These are phyloP conservation scores for Heterodera carotae DNA, from an alignment of 1,140 invertebrate species.

Conservation along the genomic window DNA sequence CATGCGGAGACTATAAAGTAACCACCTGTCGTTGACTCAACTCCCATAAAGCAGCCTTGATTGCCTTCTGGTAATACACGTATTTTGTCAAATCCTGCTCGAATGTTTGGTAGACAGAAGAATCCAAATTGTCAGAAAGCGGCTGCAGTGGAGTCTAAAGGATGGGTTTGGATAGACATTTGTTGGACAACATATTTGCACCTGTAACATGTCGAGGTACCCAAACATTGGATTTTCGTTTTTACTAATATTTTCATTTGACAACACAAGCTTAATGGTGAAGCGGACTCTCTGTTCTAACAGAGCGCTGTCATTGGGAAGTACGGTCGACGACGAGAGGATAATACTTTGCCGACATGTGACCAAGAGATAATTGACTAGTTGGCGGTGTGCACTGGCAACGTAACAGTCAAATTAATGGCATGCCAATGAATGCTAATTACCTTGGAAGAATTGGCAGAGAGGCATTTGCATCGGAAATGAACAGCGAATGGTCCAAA, in stretches of 20 bases:
- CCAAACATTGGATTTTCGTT: conserved; percentile 21
- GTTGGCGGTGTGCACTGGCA: not conserved
- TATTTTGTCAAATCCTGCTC: conserved; percentile 98
- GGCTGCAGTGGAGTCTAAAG: conserved; percentile 72
- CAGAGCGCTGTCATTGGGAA: not conserved
- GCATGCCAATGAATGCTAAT: not conserved
- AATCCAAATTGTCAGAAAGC: conserved; percentile 90
- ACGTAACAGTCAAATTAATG: not conserved
- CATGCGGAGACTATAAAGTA: not conserved
- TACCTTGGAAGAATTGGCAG: conserved; percentile 10
- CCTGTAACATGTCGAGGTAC: conserved; percentile 47
- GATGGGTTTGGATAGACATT: not conserved
- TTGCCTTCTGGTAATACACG: conserved; percentile 81
- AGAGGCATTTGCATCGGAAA: not conserved
- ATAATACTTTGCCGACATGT: conserved; percentile 8
- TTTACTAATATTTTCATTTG: conserved; percentile 10
- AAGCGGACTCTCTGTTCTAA: not conserved
- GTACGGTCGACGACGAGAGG: conserved; percentile 7
- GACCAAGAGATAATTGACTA: conserved; percentile 18
- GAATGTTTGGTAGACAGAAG: conserved; percentile 94
- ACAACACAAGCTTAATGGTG: not conserved
- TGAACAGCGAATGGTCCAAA: conserved; percentile 25
- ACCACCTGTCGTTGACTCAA: conserved; percentile 18
- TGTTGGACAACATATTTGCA: not conserved
- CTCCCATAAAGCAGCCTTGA: conserved; percentile 66